Conservation (phyloP, 2,113 vertebrate species). For the mouse (Mus musculus) region GRCm39 chr2:118223501-118224000, state of each 20-base stretch:
- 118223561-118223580: not conserved
- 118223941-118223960: not conserved
- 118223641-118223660: not conserved
- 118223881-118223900: not conserved
- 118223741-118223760: constrained; percentile 30
- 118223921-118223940: not conserved
- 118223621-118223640: not conserved
- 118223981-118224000: not conserved
- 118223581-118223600: not conserved
- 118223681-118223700: not conserved
- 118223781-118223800: not conserved
- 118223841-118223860: not conserved
- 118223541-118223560: not conserved
- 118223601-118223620: constrained; percentile 13
- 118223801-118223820: not conserved
- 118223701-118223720: not conserved
- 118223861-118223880: not conserved
- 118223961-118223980: not conserved
- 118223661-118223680: not conserved
- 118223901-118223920: not conserved
- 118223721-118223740: not conserved
- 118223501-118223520: not conserved
- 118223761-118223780: not conserved
- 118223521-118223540: not conserved
- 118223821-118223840: not conserved